Evolutionary conservation across 2,888 invertebrate genomes (phyloP), one percentile per base, ranked within the genome.

Genomic region (Dicycla oo): DNA sequence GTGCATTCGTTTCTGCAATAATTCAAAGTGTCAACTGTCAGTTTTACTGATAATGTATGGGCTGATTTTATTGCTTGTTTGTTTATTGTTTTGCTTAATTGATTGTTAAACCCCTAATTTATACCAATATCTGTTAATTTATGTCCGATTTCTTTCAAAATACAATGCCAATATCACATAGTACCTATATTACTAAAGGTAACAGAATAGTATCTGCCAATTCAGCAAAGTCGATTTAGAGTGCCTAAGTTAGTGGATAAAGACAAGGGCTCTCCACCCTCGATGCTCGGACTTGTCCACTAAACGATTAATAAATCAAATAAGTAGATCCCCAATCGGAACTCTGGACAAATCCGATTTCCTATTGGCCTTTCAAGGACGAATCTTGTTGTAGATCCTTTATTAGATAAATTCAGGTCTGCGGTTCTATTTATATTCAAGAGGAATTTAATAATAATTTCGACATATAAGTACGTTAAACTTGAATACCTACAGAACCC

Each of bases 221-320:
- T 56, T 67, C 53, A 73, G 63, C 34, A 23, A 20, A 82, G 11
- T 53, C 34, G 8, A n/a, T n/a, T n/a, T n/a, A n/a, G n/a, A 82
- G 61, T 56, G 38, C 38, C 54, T 43, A 34, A 63, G 69, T 53
- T 73, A 73, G 69, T 58, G 43, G 73, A 69, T 73, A 45, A 57
- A 78, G 83, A 73, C 65, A 80, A 80, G 73, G 45, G 63, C 66
- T 20, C 54, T 78, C 11, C 40, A 45, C 83, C 67, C 69, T 82
- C 66, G 18, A 20, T 23, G 26, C 15, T 49, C 53, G 23, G 62
- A 58, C 51, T 63, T 69, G 60, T 73, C 74, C 69, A 60, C 69
- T 79, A 79, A 78, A 79, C 66, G 73, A 73, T 80, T 80, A 80
- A 82, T 82, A 82, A 82, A 80, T 80, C 67, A 53, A 82, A 78